A percentile compares a stretch with the other conserved stretches of the same genome.
These are phyloP conservation scores for Hemistola chrysoprasaria DNA, from an alignment of 2,888 invertebrate species.

Conservation along the genomic window DNA sequence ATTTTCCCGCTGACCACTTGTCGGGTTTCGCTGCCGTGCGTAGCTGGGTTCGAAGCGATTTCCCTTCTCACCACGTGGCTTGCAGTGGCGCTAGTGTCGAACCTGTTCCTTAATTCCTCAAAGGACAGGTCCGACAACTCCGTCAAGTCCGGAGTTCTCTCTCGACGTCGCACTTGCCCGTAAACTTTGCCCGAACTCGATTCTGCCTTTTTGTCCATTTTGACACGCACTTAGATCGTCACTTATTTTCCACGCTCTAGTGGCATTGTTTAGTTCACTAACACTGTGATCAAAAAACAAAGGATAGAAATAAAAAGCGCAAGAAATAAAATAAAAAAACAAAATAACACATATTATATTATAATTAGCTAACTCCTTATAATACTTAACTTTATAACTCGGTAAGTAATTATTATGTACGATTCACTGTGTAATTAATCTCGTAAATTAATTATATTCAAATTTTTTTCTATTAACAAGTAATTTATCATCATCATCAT, in stretches of 20 bases:
- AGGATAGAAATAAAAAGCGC: too few species aligned
- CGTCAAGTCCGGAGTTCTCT: conserved; percentile 58
- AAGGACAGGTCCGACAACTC: conserved; percentile 66
- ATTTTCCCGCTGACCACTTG: conserved; percentile 82
- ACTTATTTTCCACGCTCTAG: conserved; percentile 30
- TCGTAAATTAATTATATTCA: too few species aligned
- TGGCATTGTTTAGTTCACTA: conserved; percentile 23
- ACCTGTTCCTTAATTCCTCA: conserved; percentile 70
- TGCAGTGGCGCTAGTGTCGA: conserved; percentile 65
- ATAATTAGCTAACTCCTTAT: too few species aligned
- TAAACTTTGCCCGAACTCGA: conserved; percentile 51
- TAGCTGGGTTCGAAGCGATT: conserved; percentile 70
- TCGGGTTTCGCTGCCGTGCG: conserved; percentile 74
- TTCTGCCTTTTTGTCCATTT: conserved; percentile 59
- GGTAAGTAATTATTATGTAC: too few species aligned
- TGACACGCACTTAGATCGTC: conserved; percentile 45
- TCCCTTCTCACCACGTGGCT: conserved; percentile 53
- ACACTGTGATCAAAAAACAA: conserved; percentile 18
- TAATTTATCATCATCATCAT: too few species aligned
- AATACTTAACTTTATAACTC: too few species aligned
- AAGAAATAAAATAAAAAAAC: too few species aligned
- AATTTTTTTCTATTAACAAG: too few species aligned
- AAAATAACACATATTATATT: too few species aligned
- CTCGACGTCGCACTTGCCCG: conserved; percentile 66
- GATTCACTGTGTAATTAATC: too few species aligned